Conservation (phyloP, 1,140 invertebrate genomes). For the Drosophila nebulosa region DNA sequence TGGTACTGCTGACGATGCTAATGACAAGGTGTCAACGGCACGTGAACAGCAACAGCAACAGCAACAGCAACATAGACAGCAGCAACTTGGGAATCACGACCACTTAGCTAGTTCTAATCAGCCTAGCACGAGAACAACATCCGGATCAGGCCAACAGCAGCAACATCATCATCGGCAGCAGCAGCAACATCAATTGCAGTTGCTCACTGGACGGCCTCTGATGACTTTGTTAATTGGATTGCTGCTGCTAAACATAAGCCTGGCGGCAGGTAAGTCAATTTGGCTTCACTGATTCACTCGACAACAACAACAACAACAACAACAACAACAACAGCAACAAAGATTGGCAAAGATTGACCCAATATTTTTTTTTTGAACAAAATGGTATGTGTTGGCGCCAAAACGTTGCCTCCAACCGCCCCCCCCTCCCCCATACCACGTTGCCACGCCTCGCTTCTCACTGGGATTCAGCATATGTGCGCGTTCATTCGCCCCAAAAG, state of each 20-base stretch:
- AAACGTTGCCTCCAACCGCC: not conserved
- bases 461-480: not conserved
- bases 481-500: constrained; percentile 19
- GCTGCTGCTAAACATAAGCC: constrained; percentile 66
- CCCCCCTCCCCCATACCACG: too few species aligned
- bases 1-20: constrained; percentile 28
- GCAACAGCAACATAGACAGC: constrained; percentile 6
- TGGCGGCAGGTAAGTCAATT: constrained; percentile 62
- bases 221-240: constrained; percentile 78
- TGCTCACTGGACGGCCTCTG: constrained; percentile 54
- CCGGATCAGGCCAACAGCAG: constrained; percentile 4
- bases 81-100: constrained; percentile 8
- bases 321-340: too few species aligned
- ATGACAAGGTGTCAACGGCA: constrained; percentile 72
- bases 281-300: not conserved
- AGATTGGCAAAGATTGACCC: not conserved
- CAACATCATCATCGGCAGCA: too few species aligned
- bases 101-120: constrained; percentile 63
- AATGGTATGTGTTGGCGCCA: not conserved
- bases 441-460: not conserved
- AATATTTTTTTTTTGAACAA: constrained; percentile 18
- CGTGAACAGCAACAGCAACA: constrained; percentile 48
- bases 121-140: constrained; percentile 31
- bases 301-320: too few species aligned
- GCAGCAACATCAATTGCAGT: constrained; percentile 23